Base-by-base conservation (phyloP, 2,888 invertebrate species). In the Cabera pusaria region DNA sequence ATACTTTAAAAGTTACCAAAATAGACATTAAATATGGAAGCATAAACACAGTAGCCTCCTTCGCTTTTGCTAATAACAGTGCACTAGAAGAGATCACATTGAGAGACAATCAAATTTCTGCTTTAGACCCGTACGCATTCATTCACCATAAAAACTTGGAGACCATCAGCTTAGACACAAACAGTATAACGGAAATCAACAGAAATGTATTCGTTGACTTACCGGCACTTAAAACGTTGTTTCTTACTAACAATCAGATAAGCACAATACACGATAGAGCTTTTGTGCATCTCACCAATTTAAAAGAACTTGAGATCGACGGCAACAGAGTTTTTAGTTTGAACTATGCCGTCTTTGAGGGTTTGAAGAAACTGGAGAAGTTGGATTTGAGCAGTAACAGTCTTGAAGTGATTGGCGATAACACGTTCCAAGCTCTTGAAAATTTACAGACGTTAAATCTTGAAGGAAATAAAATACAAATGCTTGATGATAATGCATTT, bases 191-290 rank as follows among this genome's bases (percentile, higher is more conserved):
- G 0, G 94, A 94, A 70, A 91, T 96, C 44, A 93, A 93, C 63
- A 90, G 93, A 55, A 90, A 93, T 52, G 93, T 94, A 1, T 96
- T 96, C 64, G 86, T 92, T 4, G 92, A 93, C 62, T 69, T 96
- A 38, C 95, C 95, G 0, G 82, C 89, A 2, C 73, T 95, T 43
- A 91, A 92, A 47, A 92, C 93, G 41, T 89, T 98, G 18, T 93
- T 91, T 59, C 86, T 98, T 24, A 96, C 96, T 52, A 93, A 93
- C 56, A 98, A 98, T 76, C 93, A 94, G 64, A 91, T 98, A 41
- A 94, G 94, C 33, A 93, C 93, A 3, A 90, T 97, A 37, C 97
- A 98, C 49, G 96, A 97, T 42, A 93, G 93, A 59, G 94, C 98
- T n/a, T 96, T 95, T 56, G 79, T 91, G 40, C 91, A 93, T 55